These are phyloP conservation scores for Ostrea edulis DNA, from an alignment of 1,140 invertebrate species.

Conservation along the genomic window DNA sequence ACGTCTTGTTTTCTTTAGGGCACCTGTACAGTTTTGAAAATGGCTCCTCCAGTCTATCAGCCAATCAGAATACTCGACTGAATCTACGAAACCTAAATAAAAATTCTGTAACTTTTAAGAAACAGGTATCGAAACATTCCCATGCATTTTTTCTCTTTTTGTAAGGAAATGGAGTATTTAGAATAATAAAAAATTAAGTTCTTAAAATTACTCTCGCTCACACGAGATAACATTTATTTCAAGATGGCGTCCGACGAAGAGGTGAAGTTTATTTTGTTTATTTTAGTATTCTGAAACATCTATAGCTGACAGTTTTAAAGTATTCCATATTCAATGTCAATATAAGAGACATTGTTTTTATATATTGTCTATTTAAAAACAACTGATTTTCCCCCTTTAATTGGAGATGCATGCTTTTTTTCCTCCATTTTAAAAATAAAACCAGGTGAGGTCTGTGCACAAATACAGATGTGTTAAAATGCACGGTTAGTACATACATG, in stretches of 20 bases:
- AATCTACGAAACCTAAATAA: not conserved
- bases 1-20: not conserved
- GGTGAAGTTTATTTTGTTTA: constrained; percentile 5
- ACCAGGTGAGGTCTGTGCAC: no score
- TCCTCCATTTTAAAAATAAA: no score
- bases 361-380: no score
- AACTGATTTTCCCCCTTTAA: no score
- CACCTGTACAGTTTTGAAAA: not conserved
- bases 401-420: no score
- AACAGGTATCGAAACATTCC: not conserved
- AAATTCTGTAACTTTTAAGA: not conserved
- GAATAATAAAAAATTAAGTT: not conserved
- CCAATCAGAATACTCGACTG: not conserved
- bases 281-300: not conserved
- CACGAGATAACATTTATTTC: not conserved
- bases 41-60: not conserved
- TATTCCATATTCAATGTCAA: no score
- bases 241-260: constrained; percentile 51
- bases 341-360: no score
- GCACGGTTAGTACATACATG: no score
- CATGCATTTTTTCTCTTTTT: not conserved
- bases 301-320: no score
- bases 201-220: not conserved
- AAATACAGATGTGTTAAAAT: no score
- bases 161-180: not conserved